phyloP scores from a whole-genome alignment of 2,113 vertebrate genomes.

The Chaetops frenatus region DNA sequence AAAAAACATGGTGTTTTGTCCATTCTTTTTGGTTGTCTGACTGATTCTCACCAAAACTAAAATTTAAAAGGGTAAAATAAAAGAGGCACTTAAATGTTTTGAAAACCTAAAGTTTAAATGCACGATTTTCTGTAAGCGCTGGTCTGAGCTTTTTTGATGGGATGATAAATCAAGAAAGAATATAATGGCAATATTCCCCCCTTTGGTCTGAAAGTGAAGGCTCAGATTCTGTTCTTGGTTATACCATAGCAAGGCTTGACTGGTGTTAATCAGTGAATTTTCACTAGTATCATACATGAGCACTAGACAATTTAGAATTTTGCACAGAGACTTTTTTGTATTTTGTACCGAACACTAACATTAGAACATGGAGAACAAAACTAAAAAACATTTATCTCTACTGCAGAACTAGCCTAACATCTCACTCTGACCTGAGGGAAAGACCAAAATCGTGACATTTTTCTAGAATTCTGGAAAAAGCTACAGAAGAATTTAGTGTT shows the following conservation, averaged over 20 bases:
- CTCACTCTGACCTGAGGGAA: not conserved
- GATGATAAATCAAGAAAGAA: not conserved
- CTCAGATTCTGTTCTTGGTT: not conserved
- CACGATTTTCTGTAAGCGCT: not conserved
- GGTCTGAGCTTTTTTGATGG: not conserved
- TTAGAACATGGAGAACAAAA: not conserved
- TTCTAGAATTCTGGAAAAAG: not conserved
- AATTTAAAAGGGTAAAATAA: not conserved
- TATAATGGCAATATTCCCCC: not conserved
- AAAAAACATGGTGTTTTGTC: fast-evolving
- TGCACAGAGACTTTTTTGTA: not conserved
- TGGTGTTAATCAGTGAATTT: not conserved
- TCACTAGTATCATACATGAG: not conserved
- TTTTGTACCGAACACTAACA: not conserved
- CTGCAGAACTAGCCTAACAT: not conserved
- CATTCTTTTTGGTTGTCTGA: not conserved
- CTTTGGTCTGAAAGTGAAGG: not conserved
- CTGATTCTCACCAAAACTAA: not conserved
- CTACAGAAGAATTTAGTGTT: not conserved
- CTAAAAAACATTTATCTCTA: not conserved
- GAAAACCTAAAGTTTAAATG: not conserved
- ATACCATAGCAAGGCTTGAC: not conserved
- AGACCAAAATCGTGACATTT: not conserved
- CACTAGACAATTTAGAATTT: not conserved
- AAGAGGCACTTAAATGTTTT: not conserved